phyloP scores from a whole-genome alignment of 2,888 invertebrate species.

The Nymphalis c-album region DNA sequence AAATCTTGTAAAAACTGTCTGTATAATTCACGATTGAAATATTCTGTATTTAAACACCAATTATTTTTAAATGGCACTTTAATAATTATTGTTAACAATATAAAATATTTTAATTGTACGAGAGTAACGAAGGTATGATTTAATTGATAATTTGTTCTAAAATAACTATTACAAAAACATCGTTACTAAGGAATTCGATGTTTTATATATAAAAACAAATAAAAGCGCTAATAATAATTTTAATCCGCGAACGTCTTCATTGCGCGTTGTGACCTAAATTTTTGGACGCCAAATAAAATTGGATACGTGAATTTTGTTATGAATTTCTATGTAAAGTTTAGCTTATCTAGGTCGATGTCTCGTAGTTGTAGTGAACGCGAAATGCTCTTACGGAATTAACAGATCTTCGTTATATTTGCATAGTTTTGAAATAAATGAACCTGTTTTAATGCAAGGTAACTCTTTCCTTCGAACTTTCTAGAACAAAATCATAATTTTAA shows the following conservation, averaged over 20 bases:
- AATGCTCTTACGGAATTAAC: constrained; percentile 11
- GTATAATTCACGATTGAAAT: too few relatives aligned
- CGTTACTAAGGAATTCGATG: too few relatives aligned
- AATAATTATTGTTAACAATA: too few relatives aligned
- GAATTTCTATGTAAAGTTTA: constrained; percentile 2
- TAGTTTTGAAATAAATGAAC: background rate
- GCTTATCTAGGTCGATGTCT: constrained; percentile 1
- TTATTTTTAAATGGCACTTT: too few relatives aligned
- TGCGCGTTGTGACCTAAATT: background rate
- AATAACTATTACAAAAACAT: too few relatives aligned
- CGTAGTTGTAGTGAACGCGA: background rate
- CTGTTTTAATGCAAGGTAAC: background rate
- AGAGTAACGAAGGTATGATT: too few relatives aligned
- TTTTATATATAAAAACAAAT: background rate
- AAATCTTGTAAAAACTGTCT: too few relatives aligned
- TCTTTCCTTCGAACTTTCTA: background rate
- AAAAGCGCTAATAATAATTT: background rate
- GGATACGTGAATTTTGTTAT: background rate
- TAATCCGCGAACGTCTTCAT: background rate
- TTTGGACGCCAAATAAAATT: background rate
- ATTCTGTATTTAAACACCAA: too few relatives aligned
- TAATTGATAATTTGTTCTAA: too few relatives aligned
- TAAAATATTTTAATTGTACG: too few relatives aligned
- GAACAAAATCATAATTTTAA: too few relatives aligned
- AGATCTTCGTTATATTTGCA: background rate